Base-by-base conservation (phyloP, 2,797 vertebrate species). In the Acestrorhynchus altus region DNA sequence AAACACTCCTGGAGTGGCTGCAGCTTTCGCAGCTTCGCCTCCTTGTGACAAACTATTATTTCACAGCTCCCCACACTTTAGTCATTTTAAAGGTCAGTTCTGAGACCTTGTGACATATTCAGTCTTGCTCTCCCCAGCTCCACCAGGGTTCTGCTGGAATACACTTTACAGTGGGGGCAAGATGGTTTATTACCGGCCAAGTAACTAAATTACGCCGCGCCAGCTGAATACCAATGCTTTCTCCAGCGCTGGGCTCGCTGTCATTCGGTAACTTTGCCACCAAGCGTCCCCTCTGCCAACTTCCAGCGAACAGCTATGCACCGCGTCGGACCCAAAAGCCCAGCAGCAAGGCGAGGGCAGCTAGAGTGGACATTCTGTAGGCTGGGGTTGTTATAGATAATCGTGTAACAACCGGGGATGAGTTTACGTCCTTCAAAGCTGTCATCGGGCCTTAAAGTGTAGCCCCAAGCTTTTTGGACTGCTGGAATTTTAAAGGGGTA, bases 21-120 rank as follows among this genome's bases (percentile, higher is more conserved):
- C 72, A 73, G 39, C 42, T 81, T 63, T 60, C 39, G 46, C 42
- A 26, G 68, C 73, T 80, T 76, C 57, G 57, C 28, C 70, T 69
- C 78, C 57, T 81, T 54, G 59, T 80, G 70, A 60, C 81, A 83
- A 84, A 82, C 79, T 78, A 65, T 80, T 80, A 76, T 83, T 80
- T 80, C 76, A 79, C 72, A 64, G 67, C 60, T 79, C 68, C 59
- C 60, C 65, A 63, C 74, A 71, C 18, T 80, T 77, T 64, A 69
- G 71, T 82, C 60, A 66, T 83, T 86, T 79, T 82, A 81, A 85
- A 84, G 84, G 83, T 86, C 85, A 79, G 60, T 72, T 24, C 66
- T 31, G 49, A 70, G 79, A 71, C 80, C 75, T 81, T 65, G 59
- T 72, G 81, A 81, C 76, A 80, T 80, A 77, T 82, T 78, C 40